Base-by-base conservation (phyloP, 1,140 invertebrate genomes). In the Wiebesia pumilae region DNA sequence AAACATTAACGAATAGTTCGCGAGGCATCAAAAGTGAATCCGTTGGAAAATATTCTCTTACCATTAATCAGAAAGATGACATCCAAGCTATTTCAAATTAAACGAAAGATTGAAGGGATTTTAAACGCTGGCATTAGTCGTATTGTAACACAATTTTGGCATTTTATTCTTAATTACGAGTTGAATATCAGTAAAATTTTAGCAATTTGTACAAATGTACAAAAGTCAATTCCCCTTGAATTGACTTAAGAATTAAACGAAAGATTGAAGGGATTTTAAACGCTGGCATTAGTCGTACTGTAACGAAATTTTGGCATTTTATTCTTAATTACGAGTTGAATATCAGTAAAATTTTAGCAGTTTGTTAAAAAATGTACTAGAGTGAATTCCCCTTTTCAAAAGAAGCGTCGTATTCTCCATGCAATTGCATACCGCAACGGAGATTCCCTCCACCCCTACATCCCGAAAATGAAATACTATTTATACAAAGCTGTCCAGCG, bases 31-130 rank as follows among this genome's bases (percentile, higher is more conserved):
- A 16, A 38, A 35, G 71, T n/a, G 71, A n/a, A n/a, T 16, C 24
- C 14, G 71, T 43, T n/a, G 71, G 71, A 27, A 43, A 75, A 43
- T 47, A 43, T 67, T 81, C 80, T n/a, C 80, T 81, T 33, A 27
- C n/a, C 62, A 81, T 81, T 81, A 81, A 69, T 69, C 80, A 81
- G 62, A 62, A 33, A n/a, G 62, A 67, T 40, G 79, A 81, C 79
- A 65, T 10, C 33, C 19, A n/a, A 62, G 51, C 54, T 54, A 43
- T 81, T 81, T 67, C 80, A n/a, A 81, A 43, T 67, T 43, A 43
- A 69, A 33, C 80, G 80, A 38, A 47, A 67, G 71, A 75, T 75
- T 75, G 71, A 69, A 67, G 58, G 38, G 27, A 30, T 40, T 81
- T 47, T 69, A 67, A 38, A 80, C 14, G 51, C 33, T 19, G 19